Percentiles rank a stretch among this genome's conserved stretches.
phyloP scores from a whole-genome alignment of 2,797 vertebrate genomes.

The Microchirus variegatus region DNA sequence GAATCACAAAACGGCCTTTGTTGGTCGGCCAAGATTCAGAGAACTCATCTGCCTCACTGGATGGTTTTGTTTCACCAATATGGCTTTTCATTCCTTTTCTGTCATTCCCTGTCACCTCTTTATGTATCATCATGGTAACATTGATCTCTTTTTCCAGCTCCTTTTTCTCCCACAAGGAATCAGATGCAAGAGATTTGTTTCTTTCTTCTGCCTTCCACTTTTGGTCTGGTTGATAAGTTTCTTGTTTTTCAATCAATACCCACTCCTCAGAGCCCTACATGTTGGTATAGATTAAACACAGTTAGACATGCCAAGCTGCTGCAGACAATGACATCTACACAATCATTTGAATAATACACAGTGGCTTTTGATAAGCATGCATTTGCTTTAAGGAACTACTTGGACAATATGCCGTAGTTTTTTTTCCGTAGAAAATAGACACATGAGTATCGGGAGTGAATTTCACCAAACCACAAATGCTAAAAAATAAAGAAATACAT shows the following conservation, averaged over 20 bases:
- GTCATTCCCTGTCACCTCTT: slow-evolving; percentile 76
- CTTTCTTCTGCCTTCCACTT: slow-evolving; percentile 79
- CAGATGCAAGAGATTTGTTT: slow-evolving; percentile 64
- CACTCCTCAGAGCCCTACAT: slow-evolving; percentile 98
- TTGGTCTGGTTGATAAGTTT: slow-evolving; percentile 82
- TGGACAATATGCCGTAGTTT: slow-evolving; percentile 9
- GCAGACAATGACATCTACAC: slow-evolving; percentile 50
- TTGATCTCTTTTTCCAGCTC: slow-evolving; percentile 70
- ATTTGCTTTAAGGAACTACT: slow-evolving; percentile 6
- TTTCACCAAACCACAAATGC: slow-evolving; percentile 26
- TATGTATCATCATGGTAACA: slow-evolving; percentile 72
- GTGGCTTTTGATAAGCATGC: slow-evolving; percentile 14
- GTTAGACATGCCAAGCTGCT: slow-evolving; percentile 85
- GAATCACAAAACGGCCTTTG: slow-evolving; percentile 60
- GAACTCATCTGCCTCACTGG: slow-evolving; percentile 52
- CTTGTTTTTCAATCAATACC: slow-evolving; percentile 98
- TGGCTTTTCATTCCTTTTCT: slow-evolving; percentile 77
- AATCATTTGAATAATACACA: slow-evolving; percentile 29
- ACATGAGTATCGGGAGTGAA: slow-evolving; percentile 6
- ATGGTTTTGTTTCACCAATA: slow-evolving; percentile 67
- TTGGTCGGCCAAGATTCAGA: slow-evolving; percentile 43
- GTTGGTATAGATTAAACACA: slow-evolving; percentile 96
- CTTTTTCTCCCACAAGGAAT: slow-evolving; percentile 73
- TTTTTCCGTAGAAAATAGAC: slow-evolving; percentile 3
- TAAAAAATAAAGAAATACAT: slow-evolving; percentile 12